Evolutionary conservation across 2,797 vertebrate species (phyloP), one percentile per base, ranked within the genome.

Genomic region (Brachyalestes nurse): DNA sequence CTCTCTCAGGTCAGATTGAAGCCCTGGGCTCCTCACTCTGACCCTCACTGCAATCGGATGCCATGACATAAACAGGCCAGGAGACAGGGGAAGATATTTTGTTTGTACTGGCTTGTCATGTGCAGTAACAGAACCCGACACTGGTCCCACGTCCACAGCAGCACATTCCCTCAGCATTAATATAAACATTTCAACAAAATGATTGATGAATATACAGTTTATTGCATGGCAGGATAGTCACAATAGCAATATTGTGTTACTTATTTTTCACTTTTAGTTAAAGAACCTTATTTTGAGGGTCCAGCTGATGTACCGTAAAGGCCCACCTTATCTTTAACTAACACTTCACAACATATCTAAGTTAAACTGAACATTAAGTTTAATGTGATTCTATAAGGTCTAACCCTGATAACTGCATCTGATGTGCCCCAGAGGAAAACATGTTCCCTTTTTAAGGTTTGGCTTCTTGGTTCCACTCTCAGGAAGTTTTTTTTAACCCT

Each of bases 61-160:
- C 74, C 16, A 34, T 60, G 65, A 72, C 74, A 77, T 72, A 69
- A 73, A 80, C 74, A 34, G 61, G 19, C 58, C n/a, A 34, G 17
- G 73, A 47, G 73, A 78, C 66, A 51, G 66, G 72, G 61, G 73
- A 61, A 51, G 77, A 73, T 21, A 28, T 60, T 80, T 77, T 21
- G 69, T 74, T 73, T 57, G 69, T 14, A 9, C 21, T 60, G 28
- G 58, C 77, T 17, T 17, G 60, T 67, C 34, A 61, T 65, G 28
- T 67, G 21, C 45, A 53, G 74, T 71, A 76, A 71, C 34, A 45
- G 49, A 6, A 72, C 21, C 49, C 19, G 1, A 51, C 40, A 19
- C 34, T 19, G 64, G 13, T 71, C 19, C 13, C 42, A n/a, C 5
- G 53, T 42, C 71, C 58, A 42, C 21, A 73, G 71, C 34, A 57